Percentiles rank a stretch among this genome's conserved stretches.
Conservation (phyloP, 2,797 vertebrate species). For the Rhynchotus rufescens region DNA sequence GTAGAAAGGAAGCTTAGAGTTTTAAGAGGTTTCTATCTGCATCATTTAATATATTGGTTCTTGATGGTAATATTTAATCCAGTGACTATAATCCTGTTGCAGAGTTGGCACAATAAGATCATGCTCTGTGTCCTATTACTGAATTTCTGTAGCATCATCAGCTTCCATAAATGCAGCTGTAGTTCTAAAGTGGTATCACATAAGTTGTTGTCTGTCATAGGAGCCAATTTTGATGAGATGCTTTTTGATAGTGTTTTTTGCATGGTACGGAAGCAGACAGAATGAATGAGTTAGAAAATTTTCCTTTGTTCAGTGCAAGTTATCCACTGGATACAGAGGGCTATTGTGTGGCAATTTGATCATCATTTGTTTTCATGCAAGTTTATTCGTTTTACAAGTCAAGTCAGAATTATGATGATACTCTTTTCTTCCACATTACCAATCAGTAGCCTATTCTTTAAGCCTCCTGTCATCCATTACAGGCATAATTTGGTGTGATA, state of each 20-base stretch:
- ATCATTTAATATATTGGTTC: neutral
- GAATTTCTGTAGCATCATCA: neutral
- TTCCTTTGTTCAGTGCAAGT: slow-evolving; percentile 30
- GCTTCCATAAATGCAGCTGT: neutral
- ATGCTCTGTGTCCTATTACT: slow-evolving; percentile 28
- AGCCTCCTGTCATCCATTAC: neutral
- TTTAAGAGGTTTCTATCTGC: neutral
- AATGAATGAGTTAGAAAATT: neutral
- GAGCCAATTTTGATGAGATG: neutral
- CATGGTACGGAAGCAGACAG: neutral
- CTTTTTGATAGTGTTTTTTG: neutral
- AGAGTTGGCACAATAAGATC: slow-evolving; percentile 22
- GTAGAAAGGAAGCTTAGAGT: neutral
- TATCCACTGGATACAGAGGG: neutral
- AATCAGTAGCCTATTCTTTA: neutral
- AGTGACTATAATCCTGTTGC: slow-evolving; percentile 34
- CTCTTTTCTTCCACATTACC: neutral
- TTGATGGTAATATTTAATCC: slow-evolving; percentile 6
- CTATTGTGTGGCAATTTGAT: neutral
- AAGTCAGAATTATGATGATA: neutral
- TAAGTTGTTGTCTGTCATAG: slow-evolving; percentile 1
- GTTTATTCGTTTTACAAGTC: neutral
- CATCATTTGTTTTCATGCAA: neutral
- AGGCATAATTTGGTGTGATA: neutral
- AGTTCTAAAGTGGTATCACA: slow-evolving; percentile 20